Conservation (phyloP, 2,888 invertebrate genomes). For the Chesias legatella region DNA sequence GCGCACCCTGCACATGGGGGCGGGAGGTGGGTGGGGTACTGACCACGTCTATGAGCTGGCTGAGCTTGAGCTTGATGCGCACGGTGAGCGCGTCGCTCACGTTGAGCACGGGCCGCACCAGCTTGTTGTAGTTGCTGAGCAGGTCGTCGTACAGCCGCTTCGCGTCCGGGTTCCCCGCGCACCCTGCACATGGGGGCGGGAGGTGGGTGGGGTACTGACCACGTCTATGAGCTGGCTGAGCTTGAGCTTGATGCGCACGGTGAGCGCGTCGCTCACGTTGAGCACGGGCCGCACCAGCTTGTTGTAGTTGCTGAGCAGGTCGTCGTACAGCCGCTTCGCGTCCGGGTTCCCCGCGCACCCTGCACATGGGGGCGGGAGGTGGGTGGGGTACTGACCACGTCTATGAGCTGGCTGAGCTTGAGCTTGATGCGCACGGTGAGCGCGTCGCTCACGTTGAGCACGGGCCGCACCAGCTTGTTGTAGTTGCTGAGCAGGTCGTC, state of each 20-base stretch:
- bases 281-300: slow-evolving; percentile 97
- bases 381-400: slow-evolving; percentile 88
- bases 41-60: slow-evolving; percentile 98
- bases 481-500: slow-evolving; percentile 97
- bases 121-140: slow-evolving; percentile 96
- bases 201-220: slow-evolving; percentile 82
- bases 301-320: slow-evolving; percentile 96
- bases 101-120: slow-evolving; percentile 97
- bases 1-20: slow-evolving; percentile 88
- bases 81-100: slow-evolving; percentile 96
- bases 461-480: slow-evolving; percentile 97
- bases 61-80: slow-evolving; percentile 96
- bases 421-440: slow-evolving; percentile 97
- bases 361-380: slow-evolving; percentile 47
- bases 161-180: slow-evolving; percentile 96
- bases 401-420: slow-evolving; percentile 97
- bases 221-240: slow-evolving; percentile 98
- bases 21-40: no score
- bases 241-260: slow-evolving; percentile 97
- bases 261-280: slow-evolving; percentile 95
- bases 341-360: slow-evolving; percentile 96
- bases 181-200: slow-evolving; percentile 79
- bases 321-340: slow-evolving; percentile 97
- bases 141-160: slow-evolving; percentile 97
- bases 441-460: slow-evolving; percentile 96